Percentiles rank a stretch among this genome's conserved stretches.
phyloP scores from a whole-genome alignment of 2,797 vertebrate species.

The Tolypeutes matacus region DNA sequence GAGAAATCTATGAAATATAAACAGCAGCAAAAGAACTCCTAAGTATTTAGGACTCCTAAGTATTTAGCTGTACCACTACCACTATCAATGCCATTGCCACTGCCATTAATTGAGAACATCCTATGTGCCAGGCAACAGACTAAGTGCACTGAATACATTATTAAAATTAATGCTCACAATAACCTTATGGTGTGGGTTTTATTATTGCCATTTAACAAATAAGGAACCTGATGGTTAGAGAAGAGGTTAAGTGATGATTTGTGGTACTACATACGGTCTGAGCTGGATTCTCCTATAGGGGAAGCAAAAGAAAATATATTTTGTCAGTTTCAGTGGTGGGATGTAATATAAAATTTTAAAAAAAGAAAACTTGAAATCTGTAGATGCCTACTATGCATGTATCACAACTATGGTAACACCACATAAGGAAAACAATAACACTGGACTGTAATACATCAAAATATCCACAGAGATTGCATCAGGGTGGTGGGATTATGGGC shows the following conservation, averaged over 20 bases:
- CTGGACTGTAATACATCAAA: not conserved
- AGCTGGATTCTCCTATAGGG: not conserved
- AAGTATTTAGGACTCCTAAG: not conserved
- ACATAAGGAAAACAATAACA: not conserved
- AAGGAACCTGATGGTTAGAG: not conserved
- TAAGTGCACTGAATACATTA: not conserved
- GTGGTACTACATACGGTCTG: not conserved
- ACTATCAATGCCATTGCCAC: not conserved
- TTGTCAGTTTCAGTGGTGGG: not conserved
- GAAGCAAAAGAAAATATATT: not conserved
- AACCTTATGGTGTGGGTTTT: not conserved
- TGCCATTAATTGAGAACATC: not conserved
- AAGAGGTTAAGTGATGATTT: conserved; percentile 9
- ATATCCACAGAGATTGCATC: not conserved
- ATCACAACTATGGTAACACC: not conserved
- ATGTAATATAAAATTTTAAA: not conserved
- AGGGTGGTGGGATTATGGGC: not conserved
- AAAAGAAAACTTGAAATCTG: not conserved
- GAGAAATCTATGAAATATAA: not conserved
- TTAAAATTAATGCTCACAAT: not conserved
- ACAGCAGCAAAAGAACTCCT: not conserved
- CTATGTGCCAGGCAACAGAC: not conserved
- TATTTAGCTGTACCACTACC: not conserved
- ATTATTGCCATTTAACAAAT: not conserved
- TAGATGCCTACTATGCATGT: too few species aligned